A percentile compares a stretch with the other conserved stretches of the same genome.
Evolutionary conservation across 2,888 invertebrate genomes (phyloP).

Genomic region (Coelinius sp.): DNA sequence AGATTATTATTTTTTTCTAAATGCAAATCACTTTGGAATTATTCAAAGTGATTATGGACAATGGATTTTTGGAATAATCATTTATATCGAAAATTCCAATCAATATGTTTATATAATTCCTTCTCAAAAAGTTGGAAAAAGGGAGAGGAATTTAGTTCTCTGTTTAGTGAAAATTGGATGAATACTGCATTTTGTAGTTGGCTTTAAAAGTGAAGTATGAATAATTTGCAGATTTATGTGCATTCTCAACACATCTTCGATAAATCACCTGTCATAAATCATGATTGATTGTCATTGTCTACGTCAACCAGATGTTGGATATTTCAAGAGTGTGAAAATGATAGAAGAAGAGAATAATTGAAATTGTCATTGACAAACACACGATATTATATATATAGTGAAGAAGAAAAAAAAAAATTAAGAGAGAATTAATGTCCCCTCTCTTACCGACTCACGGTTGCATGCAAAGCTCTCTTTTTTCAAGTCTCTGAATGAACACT

Average conservation of each 20-base stretch:
- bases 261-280: neutral
- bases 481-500: too few relatives aligned
- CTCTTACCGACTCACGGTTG: constrained; percentile 24
- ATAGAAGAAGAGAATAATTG: neutral
- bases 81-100: too few relatives aligned
- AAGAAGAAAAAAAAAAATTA: neutral
- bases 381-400: neutral
- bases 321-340: too few relatives aligned
- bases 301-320: neutral
- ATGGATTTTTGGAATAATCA: neutral
- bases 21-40: neutral
- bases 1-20: neutral
- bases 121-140: too few relatives aligned
- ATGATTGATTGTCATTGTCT: neutral
- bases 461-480: too few relatives aligned
- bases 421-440: neutral
- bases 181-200: neutral
- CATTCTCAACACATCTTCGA: neutral
- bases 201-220: neutral
- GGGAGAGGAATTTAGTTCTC: neutral
- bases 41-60: neutral
- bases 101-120: too few relatives aligned
- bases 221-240: neutral
- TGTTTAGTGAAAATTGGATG: neutral
- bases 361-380: neutral